Evolutionary conservation across 2,888 invertebrate species (phyloP), one percentile per base, ranked within the genome.

Genomic region (Cataglyphis albicans): DNA sequence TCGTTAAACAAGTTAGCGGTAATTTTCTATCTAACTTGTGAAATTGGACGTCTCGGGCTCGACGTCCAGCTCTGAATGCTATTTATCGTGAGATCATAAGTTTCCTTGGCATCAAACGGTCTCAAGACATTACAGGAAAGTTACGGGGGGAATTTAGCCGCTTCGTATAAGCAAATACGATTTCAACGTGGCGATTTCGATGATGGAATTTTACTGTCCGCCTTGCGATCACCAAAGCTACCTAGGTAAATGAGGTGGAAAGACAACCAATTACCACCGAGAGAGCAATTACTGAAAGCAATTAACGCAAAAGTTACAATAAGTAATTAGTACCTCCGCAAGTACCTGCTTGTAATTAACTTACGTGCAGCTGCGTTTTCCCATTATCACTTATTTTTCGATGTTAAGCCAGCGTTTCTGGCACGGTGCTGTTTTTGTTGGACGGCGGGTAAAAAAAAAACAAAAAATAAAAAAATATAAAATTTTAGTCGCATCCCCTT

Each of bases 271-370:
- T 93, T 93, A 92, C 78, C 57, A 78, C 89, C 88, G 84, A 85
- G 90, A 90, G 32, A 44, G 92, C 91, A 93, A 93, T 93, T 93
- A 92, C 90, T 88, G 80, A 75, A 88, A 86, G 91, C 92, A 93
- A 93, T 93, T 93, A 93, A 91, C 92, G 91, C 90, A 91, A 91
- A 93, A 92, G 92, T 92, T 93, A 91, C 91, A 93, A 92, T 92
- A 92, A 92, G 93, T 93, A 93, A 92, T 93, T 92, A 93, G 92
- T 89, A 88, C 85, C 87, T 88, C 90, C 88, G 88, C 85, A 83
- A 88, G 87, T 88, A 90, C 89, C 89, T 88, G 89, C 90, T 91
- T 89, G 92, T 91, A 92, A 93, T 93, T 93, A 93, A 91, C 92
- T 91, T 90, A 90, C 87, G 85, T 86, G 84, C 90, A 90, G 87